phyloP scores from a whole-genome alignment of 2,113 vertebrate genomes.

The Tachysurus fulvidraco region DNA sequence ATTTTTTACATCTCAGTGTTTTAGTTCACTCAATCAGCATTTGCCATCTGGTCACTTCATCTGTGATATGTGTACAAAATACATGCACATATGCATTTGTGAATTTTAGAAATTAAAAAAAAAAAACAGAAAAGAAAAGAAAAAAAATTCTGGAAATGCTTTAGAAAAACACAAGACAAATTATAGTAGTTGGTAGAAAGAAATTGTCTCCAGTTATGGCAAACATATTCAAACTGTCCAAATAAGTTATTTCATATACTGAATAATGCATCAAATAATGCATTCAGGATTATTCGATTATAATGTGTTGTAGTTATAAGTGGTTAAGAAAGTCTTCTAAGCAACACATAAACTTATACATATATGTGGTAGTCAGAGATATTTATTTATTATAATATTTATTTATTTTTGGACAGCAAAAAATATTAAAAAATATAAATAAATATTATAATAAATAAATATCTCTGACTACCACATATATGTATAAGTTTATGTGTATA shows the following conservation, averaged over 20 bases:
- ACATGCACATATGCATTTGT: slow-evolving; percentile 27
- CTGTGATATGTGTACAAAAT: slow-evolving; percentile 33
- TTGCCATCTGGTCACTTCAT: slow-evolving; percentile 31
- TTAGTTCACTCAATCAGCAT: slow-evolving; percentile 33
- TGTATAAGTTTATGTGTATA: neutral
- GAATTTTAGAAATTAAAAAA: slow-evolving; percentile 8
- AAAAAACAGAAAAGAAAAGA: slow-evolving; percentile 1
- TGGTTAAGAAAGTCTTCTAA: neutral
- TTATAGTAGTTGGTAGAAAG: neutral
- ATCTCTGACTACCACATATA: neutral
- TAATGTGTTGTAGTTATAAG: neutral
- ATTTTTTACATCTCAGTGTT: slow-evolving; percentile 10
- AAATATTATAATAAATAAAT: neutral
- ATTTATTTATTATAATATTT: neutral
- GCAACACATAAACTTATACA: neutral
- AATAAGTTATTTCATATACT: neutral
- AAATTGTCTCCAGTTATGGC: neutral
- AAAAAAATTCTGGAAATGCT: neutral
- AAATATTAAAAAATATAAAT: too few relatives aligned
- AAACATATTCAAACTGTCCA: neutral
- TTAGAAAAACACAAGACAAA: neutral
- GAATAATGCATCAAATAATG: too few relatives aligned
- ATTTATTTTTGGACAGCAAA: too few relatives aligned
- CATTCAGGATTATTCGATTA: neutral
- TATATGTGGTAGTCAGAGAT: neutral